These are phyloP conservation scores for Cheilosia scutellata DNA, from an alignment of 2,888 invertebrate species.

Conservation along the genomic window DNA sequence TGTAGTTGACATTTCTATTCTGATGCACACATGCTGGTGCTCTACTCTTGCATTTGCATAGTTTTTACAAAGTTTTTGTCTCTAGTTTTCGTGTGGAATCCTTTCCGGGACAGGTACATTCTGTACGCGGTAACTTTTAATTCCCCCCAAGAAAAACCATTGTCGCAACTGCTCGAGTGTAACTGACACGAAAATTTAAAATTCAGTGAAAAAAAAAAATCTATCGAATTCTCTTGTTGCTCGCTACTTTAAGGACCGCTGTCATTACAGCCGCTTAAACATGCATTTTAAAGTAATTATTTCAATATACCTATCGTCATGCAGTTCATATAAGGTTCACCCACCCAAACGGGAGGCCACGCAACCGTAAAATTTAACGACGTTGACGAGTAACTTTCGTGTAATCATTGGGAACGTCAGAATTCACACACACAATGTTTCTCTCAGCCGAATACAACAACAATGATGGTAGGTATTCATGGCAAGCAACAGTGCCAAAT, in stretches of 20 bases:
- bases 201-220: slow-evolving; percentile 5
- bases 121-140: slow-evolving; percentile 24
- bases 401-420: slow-evolving; percentile 69
- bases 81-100: background rate
- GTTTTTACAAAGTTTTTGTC: slow-evolving; percentile 10
- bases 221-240: slow-evolving; percentile 37
- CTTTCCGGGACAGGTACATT: slow-evolving; percentile 1
- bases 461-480: background rate
- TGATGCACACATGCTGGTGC: slow-evolving; percentile 12
- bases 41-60: slow-evolving; percentile 51
- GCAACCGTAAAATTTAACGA: slow-evolving; percentile 68
- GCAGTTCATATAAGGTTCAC: slow-evolving; percentile 31
- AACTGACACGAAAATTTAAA: background rate
- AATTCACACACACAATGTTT: slow-evolving; percentile 68
- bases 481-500: slow-evolving; percentile 74
- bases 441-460: slow-evolving; percentile 10
- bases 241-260: background rate
- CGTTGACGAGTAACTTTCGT: slow-evolving; percentile 55
- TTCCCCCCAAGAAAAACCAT: background rate
- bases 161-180: background rate
- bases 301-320: slow-evolving; percentile 38
- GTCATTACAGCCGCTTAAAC: slow-evolving; percentile 21
- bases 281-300: slow-evolving; percentile 68
- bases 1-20: slow-evolving; percentile 30
- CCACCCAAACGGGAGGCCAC: slow-evolving; percentile 37